Evolutionary conservation across 2,113 vertebrate genomes (phyloP).

Genomic region (Egretta garzetta): DNA sequence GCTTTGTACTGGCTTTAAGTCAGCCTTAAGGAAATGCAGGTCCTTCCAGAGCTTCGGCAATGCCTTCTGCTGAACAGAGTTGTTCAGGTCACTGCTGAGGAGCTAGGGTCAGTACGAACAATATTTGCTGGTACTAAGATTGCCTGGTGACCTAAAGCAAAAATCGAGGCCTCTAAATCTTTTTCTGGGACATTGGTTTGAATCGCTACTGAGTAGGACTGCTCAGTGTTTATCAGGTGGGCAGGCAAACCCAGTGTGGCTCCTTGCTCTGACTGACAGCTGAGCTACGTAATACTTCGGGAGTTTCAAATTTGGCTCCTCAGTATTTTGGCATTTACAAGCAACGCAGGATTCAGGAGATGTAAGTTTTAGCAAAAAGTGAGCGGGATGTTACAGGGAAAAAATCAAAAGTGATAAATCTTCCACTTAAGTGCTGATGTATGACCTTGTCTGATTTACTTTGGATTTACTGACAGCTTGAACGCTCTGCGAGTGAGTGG

Average conservation of each 20-base stretch:
- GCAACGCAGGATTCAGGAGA: background rate
- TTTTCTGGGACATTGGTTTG: background rate
- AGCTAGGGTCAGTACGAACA: background rate
- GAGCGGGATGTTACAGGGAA: background rate
- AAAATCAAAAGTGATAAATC: background rate
- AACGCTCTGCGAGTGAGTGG: background rate
- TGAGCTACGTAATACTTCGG: background rate
- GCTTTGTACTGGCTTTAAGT: background rate
- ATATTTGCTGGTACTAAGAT: background rate
- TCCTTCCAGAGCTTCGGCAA: background rate
- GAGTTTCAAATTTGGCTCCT: background rate
- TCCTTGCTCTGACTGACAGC: background rate
- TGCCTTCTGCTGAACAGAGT: background rate
- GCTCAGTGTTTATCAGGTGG: background rate
- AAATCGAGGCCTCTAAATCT: background rate
- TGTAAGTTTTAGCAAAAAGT: background rate
- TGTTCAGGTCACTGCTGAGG: background rate
- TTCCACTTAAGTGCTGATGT: background rate
- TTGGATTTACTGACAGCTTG: background rate
- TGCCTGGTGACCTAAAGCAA: background rate
- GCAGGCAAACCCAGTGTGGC: background rate
- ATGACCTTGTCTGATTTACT: constrained; percentile 20
- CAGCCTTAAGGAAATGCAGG: background rate
- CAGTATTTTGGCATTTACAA: background rate
- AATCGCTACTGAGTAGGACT: background rate